Percentiles rank a stretch among this genome's conserved stretches.
These are phyloP conservation scores for Notoglanidium macrostoma DNA, from an alignment of 2,797 vertebrate species.

Conservation along the genomic window DNA sequence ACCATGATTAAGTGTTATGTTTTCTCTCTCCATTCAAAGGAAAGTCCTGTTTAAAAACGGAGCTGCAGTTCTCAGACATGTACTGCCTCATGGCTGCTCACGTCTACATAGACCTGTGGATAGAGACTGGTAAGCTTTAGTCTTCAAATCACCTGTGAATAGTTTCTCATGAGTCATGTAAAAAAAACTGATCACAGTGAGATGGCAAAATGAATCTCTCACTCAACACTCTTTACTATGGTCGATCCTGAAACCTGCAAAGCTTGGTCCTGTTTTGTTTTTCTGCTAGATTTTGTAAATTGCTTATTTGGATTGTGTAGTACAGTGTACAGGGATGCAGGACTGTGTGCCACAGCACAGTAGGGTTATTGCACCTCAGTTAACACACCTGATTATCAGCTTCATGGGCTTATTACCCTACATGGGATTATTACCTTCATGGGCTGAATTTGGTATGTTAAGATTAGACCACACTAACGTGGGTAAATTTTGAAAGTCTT, in stretches of 20 bases:
- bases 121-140: slow-evolving; percentile 79
- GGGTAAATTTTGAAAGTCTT: not conserved
- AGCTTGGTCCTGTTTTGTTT: no score
- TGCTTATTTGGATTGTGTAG: not conserved
- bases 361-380: not conserved
- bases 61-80: slow-evolving; percentile 95
- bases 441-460: not conserved
- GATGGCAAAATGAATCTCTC: not conserved
- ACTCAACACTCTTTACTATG: not conserved
- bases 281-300: not conserved
- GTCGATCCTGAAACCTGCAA: not conserved
- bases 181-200: not conserved
- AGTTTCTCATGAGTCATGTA: not conserved
- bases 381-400: not conserved
- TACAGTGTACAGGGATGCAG: not conserved
- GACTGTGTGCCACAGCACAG: not conserved
- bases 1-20: not conserved
- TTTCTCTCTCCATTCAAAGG: slow-evolving; percentile 68
- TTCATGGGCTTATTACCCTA: not conserved
- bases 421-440: not conserved
- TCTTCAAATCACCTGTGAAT: not conserved
- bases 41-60: slow-evolving; percentile 90
- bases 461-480: not conserved
- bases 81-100: slow-evolving; percentile 96
- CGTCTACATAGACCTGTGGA: slow-evolving; percentile 91